Conservation (phyloP, 2,888 invertebrate genomes). For the Ectemnius continuus region DNA sequence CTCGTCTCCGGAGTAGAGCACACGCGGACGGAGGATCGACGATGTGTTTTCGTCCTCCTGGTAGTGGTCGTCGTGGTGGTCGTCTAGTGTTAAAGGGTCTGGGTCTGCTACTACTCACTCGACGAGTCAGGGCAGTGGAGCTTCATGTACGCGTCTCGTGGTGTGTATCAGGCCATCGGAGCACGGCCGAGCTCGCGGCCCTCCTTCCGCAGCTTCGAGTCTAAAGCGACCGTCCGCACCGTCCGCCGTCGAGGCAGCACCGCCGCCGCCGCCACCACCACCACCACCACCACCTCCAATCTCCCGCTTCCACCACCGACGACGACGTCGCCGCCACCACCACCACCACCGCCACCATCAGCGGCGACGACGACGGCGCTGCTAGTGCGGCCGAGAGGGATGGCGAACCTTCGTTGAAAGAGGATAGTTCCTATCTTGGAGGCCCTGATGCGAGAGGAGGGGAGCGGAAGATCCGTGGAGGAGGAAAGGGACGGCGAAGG, state of each 20-base stretch:
- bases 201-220: constrained; percentile 62
- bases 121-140: constrained; percentile 75
- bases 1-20: no score
- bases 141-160: constrained; percentile 72
- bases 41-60: no score
- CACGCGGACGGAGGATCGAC: no score
- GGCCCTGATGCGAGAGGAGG: constrained; percentile 16
- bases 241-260: constrained; percentile 56
- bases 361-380: not conserved
- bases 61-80: no score
- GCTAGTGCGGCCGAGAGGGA: not conserved
- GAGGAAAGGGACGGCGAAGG: constrained; percentile 28
- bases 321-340: constrained; percentile 34
- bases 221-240: constrained; percentile 62
- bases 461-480: not conserved
- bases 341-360: constrained; percentile 41
- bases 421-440: not conserved
- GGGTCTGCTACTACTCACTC: constrained; percentile 69
- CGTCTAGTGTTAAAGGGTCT: not conserved
- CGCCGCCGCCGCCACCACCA: constrained; percentile 51
- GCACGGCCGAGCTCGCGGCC: constrained; percentile 58
- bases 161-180: constrained; percentile 63
- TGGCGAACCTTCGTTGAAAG: not conserved
- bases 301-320: constrained; percentile 45
- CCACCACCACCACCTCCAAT: constrained; percentile 37